Conservation (phyloP, 1,140 invertebrate species). For the Drosophila bocki region DNA sequence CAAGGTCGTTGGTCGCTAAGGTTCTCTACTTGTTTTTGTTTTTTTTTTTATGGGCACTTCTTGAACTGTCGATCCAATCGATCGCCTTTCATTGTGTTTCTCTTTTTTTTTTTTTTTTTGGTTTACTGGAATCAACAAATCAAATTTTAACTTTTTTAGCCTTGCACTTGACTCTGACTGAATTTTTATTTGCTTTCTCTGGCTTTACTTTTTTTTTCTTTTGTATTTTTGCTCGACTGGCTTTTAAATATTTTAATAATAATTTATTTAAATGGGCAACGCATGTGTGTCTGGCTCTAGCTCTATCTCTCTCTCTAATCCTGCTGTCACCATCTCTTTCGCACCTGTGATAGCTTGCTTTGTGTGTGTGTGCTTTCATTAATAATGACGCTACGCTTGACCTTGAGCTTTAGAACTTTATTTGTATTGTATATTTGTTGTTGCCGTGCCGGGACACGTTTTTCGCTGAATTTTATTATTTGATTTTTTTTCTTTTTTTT, state of each 20-base stretch:
- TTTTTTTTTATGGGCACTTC: conserved; percentile 21
- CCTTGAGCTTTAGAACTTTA: conserved; percentile 78
- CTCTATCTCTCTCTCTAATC: conserved; percentile 9
- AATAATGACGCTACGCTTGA: conserved; percentile 80
- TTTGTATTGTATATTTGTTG: conserved; percentile 40
- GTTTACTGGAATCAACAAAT: conserved; percentile 8
- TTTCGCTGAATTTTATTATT: conserved; percentile 45
- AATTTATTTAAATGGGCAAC: conserved; percentile 77
- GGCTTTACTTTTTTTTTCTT: neutral
- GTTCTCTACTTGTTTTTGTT: conserved; percentile 14
- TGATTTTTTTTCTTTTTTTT: conserved; percentile 1
- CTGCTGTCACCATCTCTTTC: neutral
- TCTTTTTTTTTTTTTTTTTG: neutral
- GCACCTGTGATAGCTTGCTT: conserved; percentile 2
- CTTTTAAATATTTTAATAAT: conserved; percentile 55
- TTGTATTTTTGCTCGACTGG: neutral
- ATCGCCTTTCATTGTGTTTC: conserved; percentile 29
- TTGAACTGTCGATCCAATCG: conserved; percentile 62
- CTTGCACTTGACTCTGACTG: conserved; percentile 76
- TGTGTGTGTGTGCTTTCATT: conserved; percentile 61
- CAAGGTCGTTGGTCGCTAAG: conserved; percentile 68
- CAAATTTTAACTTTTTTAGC: conserved; percentile 46
- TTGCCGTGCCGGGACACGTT: conserved; percentile 67
- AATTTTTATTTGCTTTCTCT: neutral
- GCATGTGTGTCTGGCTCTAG: conserved; percentile 57